Evolutionary conservation across 2,888 invertebrate genomes (phyloP), one percentile per base, ranked within the genome.

Genomic region (Spodoptera picta): DNA sequence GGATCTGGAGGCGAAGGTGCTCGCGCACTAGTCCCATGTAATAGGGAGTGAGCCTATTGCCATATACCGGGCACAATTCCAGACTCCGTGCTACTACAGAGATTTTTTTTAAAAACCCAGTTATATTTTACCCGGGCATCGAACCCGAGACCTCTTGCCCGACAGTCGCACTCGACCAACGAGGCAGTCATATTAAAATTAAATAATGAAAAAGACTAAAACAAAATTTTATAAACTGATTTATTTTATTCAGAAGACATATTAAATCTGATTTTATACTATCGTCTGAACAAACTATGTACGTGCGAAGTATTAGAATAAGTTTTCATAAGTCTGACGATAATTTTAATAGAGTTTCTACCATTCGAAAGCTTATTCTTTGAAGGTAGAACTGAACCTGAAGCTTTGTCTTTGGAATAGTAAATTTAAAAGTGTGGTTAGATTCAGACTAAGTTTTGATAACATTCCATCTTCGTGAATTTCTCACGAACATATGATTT

Each of bases 371-470:
- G 54, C 63, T 60, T 76, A 68, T 76, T 79, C 80, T 68, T 64
- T 55, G 62, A 68, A 68, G 63, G 53, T 63, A 63, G 65, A 79
- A 76, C 73, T 76, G 60, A 76, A 76, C 68, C 76, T 68, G 44
- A 60, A 48, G 74, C 80, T 79, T 77, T 69, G 69, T 79, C 80
- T 73, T 66, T 61, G 43, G 73, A 79, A 79, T 79, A 60, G 63
- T 60, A 59, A 79, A 72, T 64, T 45, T 59, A 68, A 67, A 64
- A 63, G 67, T 63, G 61, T 36, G 63, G 31, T 53, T 52, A 66
- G 62, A 6, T 5, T 67, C 65, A 62, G 65, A 51, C 51, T 14
- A 75, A 79, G 51, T 75, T 75, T 57, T 65, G 60, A 67, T 65
- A 79, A 63, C 55, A 56, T 72, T 57, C n/a, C 55, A 57, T 76